phyloP scores from a whole-genome alignment of 2,797 vertebrate genomes.

The Onychomys torridus region DNA sequence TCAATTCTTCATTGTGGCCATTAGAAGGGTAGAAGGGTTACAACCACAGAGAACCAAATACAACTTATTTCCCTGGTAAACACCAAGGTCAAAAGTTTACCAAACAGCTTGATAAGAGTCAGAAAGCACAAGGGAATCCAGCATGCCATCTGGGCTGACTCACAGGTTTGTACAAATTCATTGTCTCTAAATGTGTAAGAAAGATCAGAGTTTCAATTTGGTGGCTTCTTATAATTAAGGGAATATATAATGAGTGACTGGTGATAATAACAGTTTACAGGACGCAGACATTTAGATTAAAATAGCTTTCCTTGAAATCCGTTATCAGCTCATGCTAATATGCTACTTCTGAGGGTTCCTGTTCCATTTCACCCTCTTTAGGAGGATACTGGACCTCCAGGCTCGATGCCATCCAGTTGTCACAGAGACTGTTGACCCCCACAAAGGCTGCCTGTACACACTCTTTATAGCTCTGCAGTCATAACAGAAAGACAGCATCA shows the following conservation, averaged over 20 bases:
- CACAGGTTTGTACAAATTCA: background rate
- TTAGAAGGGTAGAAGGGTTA: background rate
- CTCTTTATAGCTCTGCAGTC: constrained; percentile 1
- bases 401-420: background rate
- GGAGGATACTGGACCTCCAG: background rate
- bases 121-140: background rate
- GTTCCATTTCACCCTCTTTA: background rate
- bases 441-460: background rate
- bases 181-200: background rate
- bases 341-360: background rate
- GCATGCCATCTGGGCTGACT: background rate
- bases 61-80: background rate
- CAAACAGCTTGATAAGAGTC: background rate
- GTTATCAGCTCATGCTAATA: background rate
- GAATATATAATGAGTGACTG: background rate
- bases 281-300: background rate
- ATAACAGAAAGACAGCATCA: background rate
- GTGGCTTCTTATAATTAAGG: background rate
- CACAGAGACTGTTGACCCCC: background rate
- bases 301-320: background rate
- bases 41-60: background rate
- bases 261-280: background rate
- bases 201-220: background rate
- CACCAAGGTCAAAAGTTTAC: background rate
- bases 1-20: background rate